Evolutionary conservation across 1,140 invertebrate species (phyloP).

Genomic region (Coptotermes formosanus): DNA sequence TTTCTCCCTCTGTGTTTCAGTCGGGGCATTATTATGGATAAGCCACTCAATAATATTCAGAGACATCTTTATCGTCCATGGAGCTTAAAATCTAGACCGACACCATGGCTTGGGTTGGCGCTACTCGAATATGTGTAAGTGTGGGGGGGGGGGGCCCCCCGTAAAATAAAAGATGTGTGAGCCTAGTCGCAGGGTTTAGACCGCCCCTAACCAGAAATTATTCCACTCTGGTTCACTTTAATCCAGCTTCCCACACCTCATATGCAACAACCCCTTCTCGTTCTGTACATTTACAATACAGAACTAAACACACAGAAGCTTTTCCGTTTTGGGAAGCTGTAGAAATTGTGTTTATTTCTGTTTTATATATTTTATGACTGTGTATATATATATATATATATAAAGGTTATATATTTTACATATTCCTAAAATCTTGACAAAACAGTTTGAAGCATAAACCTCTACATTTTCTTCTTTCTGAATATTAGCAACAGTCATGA

Average conservation of each 20-base stretch:
- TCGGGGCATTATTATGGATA: slow-evolving; percentile 23
- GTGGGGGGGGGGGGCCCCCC: background rate
- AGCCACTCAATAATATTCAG: slow-evolving; percentile 29
- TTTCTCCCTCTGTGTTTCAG: background rate
- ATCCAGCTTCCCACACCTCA: slow-evolving; percentile 19
- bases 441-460: background rate
- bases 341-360: background rate
- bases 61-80: slow-evolving; percentile 25
- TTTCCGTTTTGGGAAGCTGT: background rate
- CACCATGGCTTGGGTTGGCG: background rate
- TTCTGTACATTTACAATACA: background rate
- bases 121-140: background rate
- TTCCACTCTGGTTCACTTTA: slow-evolving; percentile 25
- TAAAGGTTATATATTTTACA: background rate
- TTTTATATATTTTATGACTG: background rate
- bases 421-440: background rate
- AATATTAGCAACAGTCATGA: background rate
- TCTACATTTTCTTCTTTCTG: background rate
- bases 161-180: slow-evolving; percentile 1
- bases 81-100: slow-evolving; percentile 25
- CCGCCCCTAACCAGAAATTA: slow-evolving; percentile 28
- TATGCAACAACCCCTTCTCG: background rate
- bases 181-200: background rate
- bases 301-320: background rate
- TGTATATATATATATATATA: background rate